These are phyloP conservation scores for Octopus bimaculoides DNA, from an alignment of 1,140 invertebrate species.

Conservation along the genomic window DNA sequence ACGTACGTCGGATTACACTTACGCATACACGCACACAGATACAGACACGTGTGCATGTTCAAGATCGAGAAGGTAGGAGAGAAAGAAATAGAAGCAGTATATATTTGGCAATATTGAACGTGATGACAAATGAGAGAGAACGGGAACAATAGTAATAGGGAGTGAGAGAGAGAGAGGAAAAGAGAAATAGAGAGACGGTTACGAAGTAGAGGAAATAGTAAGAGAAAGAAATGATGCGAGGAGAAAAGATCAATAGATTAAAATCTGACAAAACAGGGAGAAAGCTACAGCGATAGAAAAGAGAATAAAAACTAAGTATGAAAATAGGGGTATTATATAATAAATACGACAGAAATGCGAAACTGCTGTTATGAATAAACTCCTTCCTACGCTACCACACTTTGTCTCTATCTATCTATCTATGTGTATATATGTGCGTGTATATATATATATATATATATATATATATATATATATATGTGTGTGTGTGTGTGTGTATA, in stretches of 20 bases:
- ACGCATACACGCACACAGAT: neutral
- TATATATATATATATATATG: conserved; percentile 2
- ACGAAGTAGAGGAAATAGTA: neutral
- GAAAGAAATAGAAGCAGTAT: neutral
- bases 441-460: neutral
- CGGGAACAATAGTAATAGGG: neutral
- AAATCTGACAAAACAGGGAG: neutral
- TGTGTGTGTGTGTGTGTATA: neutral
- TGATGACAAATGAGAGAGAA: neutral
- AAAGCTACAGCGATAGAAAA: neutral
- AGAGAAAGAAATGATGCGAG: neutral
- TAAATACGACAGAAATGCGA: neutral
- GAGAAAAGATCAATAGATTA: neutral
- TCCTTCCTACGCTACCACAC: neutral
- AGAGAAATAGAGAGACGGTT: neutral
- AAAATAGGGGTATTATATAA: neutral
- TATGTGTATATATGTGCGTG: neutral
- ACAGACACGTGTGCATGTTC: neutral
- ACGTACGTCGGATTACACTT: neutral
- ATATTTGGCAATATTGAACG: neutral
- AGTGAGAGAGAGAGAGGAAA: neutral
- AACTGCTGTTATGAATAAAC: neutral
- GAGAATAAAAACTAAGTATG: neutral
- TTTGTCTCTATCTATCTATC: neutral
- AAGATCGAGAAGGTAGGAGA: neutral